Evolutionary conservation across 2,797 vertebrate species (phyloP).

Genomic region (Malacoraja senta): DNA sequence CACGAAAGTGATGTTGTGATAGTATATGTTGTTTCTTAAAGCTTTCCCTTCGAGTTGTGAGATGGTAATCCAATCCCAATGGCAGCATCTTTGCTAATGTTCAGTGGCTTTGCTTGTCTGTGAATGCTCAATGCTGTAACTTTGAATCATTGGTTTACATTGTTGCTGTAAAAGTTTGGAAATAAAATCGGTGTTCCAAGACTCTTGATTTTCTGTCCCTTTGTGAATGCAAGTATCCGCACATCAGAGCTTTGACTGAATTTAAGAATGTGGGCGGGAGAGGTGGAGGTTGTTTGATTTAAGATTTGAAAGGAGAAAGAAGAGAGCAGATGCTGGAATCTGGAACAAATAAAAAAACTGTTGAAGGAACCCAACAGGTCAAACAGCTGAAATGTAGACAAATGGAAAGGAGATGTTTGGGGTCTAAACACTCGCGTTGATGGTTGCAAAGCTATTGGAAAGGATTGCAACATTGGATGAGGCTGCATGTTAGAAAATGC

Average conservation of each 20-base stretch:
- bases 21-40: conserved; percentile 39
- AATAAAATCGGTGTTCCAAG: conserved; percentile 81
- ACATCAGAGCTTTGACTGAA: background rate
- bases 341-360: no score
- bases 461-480: no score
- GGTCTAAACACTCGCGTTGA: no score
- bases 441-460: no score
- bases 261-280: background rate
- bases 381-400: no score
- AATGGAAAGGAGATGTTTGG: no score
- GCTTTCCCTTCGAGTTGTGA: conserved; percentile 41
- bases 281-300: no score
- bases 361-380: no score
- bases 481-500: no score
- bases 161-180: conserved; percentile 91
- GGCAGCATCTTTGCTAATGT: conserved; percentile 46
- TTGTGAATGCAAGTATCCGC: background rate
- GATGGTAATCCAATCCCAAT: conserved; percentile 51
- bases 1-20: background rate
- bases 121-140: conserved; percentile 78
- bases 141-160: conserved; percentile 86
- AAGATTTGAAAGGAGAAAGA: no score
- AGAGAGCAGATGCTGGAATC: no score
- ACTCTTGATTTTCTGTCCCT: background rate
- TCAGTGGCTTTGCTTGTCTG: conserved; percentile 79